Base-by-base conservation (phyloP, 2,113 vertebrate genomes). In the Pavo muticus region DNA sequence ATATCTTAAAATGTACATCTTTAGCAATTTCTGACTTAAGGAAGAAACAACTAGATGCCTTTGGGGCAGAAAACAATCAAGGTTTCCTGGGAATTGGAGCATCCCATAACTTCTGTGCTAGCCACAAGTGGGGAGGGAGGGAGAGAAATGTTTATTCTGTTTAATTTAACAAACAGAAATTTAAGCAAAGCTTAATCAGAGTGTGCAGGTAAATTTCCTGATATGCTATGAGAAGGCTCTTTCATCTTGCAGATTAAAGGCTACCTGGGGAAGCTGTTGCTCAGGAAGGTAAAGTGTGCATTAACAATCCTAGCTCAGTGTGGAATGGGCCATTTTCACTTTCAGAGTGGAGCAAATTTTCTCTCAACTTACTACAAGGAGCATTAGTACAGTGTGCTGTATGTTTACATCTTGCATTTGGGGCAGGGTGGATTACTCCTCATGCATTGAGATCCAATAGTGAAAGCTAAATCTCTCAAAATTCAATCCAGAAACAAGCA, bases 241-340 rank as follows among this genome's bases (percentile, higher is more conserved):
- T 95, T 97, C 91, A 95, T 97, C 87, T 88, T 68, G 11, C 87
- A 96, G 90, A 96, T 94, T 90, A 96, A 96, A 95, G 89, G 84
- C 92, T 93, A 70, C 74, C 67, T 63, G 74, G 91, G 87, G 74
- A 93, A 95, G 84, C 30, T 94, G 87, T 79, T 93, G 54, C 45
- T 45, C 44, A 13, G 63, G 25, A 84, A 91, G 48, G 67, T 45
- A 93, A 87, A 91, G 70, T 44, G 37, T 69, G 77, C 61, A 69
- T 59, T 84, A 84, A 37, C 44, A 76, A 44, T 88, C 37, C 80
- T 79, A 71, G n/a, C 74, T 93, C 63, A 48, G 52, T 42, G 54
- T 84, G n/a, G 17, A 82, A 54, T 85, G 54, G 61, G 37, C 70
- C 57, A 84, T 87, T 94, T 56, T 92, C 67, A 76, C 87, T 94